Evolutionary conservation across 2,797 vertebrate genomes (phyloP).

Genomic region (Octomys mimax): DNA sequence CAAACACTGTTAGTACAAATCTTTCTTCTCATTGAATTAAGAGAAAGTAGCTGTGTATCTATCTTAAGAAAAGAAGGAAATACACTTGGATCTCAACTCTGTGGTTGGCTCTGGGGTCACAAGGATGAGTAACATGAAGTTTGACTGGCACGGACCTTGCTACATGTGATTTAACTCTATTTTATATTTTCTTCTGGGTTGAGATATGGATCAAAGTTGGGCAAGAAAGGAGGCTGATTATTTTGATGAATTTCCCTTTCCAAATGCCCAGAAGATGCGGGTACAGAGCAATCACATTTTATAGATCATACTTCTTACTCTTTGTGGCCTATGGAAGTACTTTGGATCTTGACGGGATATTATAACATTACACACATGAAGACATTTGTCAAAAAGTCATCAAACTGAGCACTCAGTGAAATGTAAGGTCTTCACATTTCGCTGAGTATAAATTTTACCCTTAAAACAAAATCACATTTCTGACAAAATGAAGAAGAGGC

Average conservation of each 20-base stretch:
- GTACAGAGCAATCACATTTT: background rate
- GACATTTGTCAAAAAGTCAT: constrained; percentile 56
- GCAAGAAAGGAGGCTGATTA: background rate
- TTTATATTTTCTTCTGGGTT: constrained; percentile 19
- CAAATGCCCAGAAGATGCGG: background rate
- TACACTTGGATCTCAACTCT: background rate
- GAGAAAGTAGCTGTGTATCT: too few species aligned
- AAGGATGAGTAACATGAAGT: background rate
- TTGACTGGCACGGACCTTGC: background rate
- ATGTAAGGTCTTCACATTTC: background rate
- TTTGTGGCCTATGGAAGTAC: background rate
- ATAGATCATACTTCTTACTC: background rate
- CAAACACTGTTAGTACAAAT: too few species aligned
- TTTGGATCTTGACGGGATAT: background rate
- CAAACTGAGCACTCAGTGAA: background rate
- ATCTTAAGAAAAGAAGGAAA: too few species aligned
- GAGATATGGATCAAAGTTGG: background rate
- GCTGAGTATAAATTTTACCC: constrained; percentile 15
- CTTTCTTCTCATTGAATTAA: too few species aligned
- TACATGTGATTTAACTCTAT: background rate
- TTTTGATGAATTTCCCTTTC: constrained; percentile 14
- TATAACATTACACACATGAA: background rate
- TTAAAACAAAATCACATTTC: background rate
- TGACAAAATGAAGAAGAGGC: background rate
- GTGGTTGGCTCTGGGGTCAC: background rate